These are phyloP conservation scores for Eurytoma californica DNA, from an alignment of 2,888 invertebrate species.

Conservation along the genomic window DNA sequence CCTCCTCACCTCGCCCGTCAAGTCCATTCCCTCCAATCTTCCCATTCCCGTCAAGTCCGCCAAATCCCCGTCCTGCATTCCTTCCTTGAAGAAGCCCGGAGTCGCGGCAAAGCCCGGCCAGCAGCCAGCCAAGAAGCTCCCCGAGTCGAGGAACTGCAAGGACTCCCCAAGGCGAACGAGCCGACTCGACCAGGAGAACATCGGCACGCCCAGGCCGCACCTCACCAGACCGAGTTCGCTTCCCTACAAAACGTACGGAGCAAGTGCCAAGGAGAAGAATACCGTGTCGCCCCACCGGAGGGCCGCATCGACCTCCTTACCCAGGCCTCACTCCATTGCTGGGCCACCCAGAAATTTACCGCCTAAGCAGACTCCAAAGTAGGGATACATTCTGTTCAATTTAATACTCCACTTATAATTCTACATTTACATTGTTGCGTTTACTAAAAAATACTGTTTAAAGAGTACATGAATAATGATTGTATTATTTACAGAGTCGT, in stretches of 20 bases:
- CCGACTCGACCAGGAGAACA: constrained; percentile 79
- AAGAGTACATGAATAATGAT: too few relatives aligned
- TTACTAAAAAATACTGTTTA: neutral
- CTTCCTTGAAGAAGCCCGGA: constrained; percentile 67
- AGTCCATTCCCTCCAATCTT: constrained; percentile 63
- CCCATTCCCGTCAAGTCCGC: constrained; percentile 36
- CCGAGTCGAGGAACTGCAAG: constrained; percentile 58
- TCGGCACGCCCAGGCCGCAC: constrained; percentile 72
- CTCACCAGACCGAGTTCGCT: constrained; percentile 81
- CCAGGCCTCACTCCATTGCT: constrained; percentile 75
- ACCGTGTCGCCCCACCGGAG: constrained; percentile 77
- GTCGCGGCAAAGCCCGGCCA: constrained; percentile 39
- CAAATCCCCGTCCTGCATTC: constrained; percentile 69
- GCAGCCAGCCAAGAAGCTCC: constrained; percentile 11
- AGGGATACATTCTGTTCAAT: constrained; percentile 61
- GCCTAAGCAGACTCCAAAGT: constrained; percentile 75
- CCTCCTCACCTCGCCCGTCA: constrained; percentile 84
- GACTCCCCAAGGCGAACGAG: constrained; percentile 76
- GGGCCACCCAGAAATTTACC: constrained; percentile 62
- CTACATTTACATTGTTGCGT: neutral
- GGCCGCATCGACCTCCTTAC: constrained; percentile 82
- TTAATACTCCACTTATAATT: neutral
- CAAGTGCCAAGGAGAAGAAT: constrained; percentile 67
- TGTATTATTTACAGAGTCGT: constrained; percentile 78
- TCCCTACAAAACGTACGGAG: constrained; percentile 77